Evolutionary conservation across 1,140 invertebrate species (phyloP), one percentile per base, ranked within the genome.

Genomic region (Zelostemma sp.): DNA sequence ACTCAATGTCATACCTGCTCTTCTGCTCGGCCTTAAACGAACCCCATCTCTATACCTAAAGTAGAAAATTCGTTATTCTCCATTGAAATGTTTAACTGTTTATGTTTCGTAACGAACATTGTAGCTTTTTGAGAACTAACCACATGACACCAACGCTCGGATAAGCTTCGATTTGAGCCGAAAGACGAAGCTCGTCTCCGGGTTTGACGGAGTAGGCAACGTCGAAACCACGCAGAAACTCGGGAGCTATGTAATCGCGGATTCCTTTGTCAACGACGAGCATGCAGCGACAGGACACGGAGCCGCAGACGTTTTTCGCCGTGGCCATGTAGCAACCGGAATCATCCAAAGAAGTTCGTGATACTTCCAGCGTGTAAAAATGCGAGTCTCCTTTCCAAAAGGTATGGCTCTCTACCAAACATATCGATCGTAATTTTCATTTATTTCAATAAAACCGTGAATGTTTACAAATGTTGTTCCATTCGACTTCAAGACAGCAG

Each of bases 241-340:
- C 90, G 0, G 93, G 93, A 0, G 91, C 88, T 16, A 93, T 88
- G 78, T 94, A 94, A 0, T 91, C 92, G 16, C 91, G 87, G 48
- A 95, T 93, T 31, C 93, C 93, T 75, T 93, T 93, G 81, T 95
- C 94, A 0, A 97, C 95, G 0, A 92, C 90, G 17, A 98, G 87
- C 47, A 88, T 88, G 73, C 93, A 94, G 19, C 88, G 88, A 51
- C 95, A 97, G 46, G 92, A 92, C 6, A 96, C 91, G 0, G 92
- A 91, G 5, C 96, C 96, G 48, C 91, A 88, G n/a, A 87, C 84
- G 80, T 97, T 98, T 45, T 88, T 88, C 1, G 95, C 96, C 53
- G 88, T 89, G 9, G 90, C 93, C 31, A 89, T 91, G 80, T 97
- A 98, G 35, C 87, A 86, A 14, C 95, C 96, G 6, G 92, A 91